These are phyloP conservation scores for Metopolophium dirhodum DNA, from an alignment of 1,140 invertebrate species.

Conservation along the genomic window DNA sequence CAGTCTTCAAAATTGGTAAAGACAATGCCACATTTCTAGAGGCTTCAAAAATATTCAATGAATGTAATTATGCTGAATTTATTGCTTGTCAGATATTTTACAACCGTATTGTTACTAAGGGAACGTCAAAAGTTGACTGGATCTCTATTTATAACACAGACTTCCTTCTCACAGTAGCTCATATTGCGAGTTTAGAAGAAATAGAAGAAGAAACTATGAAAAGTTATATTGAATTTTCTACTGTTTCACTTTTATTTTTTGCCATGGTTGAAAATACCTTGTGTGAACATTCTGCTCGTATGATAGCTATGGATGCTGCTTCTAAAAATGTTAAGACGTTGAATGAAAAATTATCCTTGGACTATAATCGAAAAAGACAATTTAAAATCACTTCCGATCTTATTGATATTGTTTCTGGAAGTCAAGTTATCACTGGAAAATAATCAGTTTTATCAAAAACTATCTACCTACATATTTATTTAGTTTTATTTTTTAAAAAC, in stretches of 20 bases:
- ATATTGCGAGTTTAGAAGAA: slow-evolving; percentile 35
- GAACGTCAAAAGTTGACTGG: slow-evolving; percentile 3
- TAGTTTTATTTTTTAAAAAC: too few relatives aligned
- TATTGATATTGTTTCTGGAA: slow-evolving; percentile 37
- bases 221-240: slow-evolving; percentile 38
- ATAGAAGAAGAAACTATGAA: slow-evolving; percentile 30
- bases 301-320: neutral
- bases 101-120: neutral
- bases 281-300: slow-evolving; percentile 17
- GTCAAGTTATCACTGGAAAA: slow-evolving; percentile 33
- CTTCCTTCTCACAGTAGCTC: neutral
- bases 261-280: slow-evolving; percentile 31
- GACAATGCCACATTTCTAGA: slow-evolving; percentile 27
- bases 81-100: slow-evolving; percentile 37
- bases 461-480: neutral
- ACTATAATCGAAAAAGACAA: slow-evolving; percentile 29
- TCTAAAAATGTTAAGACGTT: slow-evolving; percentile 20
- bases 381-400: slow-evolving; percentile 43
- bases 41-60: slow-evolving; percentile 39
- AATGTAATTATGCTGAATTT: slow-evolving; percentile 9
- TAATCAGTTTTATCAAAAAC: neutral
- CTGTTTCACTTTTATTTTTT: slow-evolving; percentile 29
- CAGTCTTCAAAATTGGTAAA: slow-evolving; percentile 13
- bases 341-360: neutral
- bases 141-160: slow-evolving; percentile 15